These are phyloP conservation scores for Melanocharis versteri DNA, from an alignment of 2,113 vertebrate species.

Conservation along the genomic window DNA sequence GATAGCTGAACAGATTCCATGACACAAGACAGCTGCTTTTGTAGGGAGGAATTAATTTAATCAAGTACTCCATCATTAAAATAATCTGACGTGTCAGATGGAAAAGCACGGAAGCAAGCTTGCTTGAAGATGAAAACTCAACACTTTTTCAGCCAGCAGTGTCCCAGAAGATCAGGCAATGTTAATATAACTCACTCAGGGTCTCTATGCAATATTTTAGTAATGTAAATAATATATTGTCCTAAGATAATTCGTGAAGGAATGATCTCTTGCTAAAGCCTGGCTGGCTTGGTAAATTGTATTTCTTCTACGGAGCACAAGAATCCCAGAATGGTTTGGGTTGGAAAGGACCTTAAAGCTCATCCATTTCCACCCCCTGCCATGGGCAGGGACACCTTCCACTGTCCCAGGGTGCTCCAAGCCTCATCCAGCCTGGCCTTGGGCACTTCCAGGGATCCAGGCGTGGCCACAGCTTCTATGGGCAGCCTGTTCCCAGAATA, in stretches of 20 bases:
- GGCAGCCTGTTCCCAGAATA: background rate
- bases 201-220: background rate
- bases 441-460: background rate
- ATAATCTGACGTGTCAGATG: slow-evolving; percentile 12
- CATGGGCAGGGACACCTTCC: background rate
- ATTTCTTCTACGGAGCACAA: background rate
- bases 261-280: background rate
- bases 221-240: background rate
- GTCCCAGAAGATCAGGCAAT: background rate
- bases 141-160: background rate
- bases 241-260: accelerated
- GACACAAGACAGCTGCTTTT: slow-evolving; percentile 33
- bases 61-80: slow-evolving; percentile 38
- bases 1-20: slow-evolving; percentile 41
- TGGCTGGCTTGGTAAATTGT: background rate
- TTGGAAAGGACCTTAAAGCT: background rate
- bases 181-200: background rate
- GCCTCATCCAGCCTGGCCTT: background rate
- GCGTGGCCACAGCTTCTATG: background rate
- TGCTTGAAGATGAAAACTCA: background rate
- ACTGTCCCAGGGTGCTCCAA: background rate
- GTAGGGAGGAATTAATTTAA: slow-evolving; percentile 40
- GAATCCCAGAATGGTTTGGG: background rate
- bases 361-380: background rate
- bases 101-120: background rate